Conservation (phyloP, 2,797 vertebrate genomes). For the Carapus acus region DNA sequence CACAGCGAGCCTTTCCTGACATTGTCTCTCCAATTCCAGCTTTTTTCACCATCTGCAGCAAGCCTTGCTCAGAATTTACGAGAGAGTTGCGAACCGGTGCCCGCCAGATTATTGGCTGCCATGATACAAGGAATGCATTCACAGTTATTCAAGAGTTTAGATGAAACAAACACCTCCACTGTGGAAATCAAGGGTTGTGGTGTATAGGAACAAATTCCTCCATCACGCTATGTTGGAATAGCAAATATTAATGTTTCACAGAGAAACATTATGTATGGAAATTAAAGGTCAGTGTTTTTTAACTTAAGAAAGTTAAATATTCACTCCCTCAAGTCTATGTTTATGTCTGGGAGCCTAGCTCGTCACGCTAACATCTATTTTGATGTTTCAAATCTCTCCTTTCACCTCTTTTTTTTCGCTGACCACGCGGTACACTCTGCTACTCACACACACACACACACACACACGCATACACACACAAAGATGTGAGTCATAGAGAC, state of each 20-base stretch:
- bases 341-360: background rate
- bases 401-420: constrained; percentile 20
- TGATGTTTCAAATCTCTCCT: constrained; percentile 11
- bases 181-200: constrained; percentile 22
- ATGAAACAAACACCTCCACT: too few species aligned
- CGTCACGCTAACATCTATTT: constrained; percentile 38
- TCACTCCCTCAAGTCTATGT: constrained; percentile 3
- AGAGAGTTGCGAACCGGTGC: constrained; percentile 2
- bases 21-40: constrained; percentile 36
- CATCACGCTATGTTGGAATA: too few species aligned
- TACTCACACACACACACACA: constrained; percentile 12
- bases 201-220: too few species aligned
- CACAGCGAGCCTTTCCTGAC: constrained; percentile 43
- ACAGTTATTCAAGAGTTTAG: constrained; percentile 8
- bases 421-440: background rate
- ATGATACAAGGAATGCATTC: background rate
- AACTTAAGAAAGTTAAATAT: constrained; percentile 2
- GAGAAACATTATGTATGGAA: too few species aligned
- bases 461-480: constrained; percentile 14
- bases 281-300: too few species aligned
- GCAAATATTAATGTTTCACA: background rate
- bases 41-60: background rate
- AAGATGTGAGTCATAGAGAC: constrained; percentile 28
- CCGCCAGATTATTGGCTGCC: constrained; percentile 20
- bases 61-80: background rate